Percentiles rank a stretch among this genome's conserved stretches.
Conservation (phyloP, 2,888 invertebrate species). For the Cybosia mesomella region DNA sequence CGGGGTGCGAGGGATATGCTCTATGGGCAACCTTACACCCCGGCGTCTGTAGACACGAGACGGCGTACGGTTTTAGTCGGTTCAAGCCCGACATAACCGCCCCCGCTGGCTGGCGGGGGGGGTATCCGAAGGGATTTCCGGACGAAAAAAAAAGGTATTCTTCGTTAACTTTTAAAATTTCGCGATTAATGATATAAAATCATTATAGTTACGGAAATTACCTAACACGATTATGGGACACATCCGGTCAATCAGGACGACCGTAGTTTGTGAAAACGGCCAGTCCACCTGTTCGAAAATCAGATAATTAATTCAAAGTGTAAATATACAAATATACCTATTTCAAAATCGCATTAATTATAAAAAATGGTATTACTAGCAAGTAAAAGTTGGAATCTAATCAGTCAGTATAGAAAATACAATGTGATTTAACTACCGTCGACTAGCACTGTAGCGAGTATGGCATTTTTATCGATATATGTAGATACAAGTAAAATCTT, state of each 20-base stretch:
- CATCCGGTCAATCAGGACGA: not conserved
- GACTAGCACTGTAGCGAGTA: not conserved
- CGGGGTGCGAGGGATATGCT: too few relatives aligned
- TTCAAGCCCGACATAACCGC: too few relatives aligned
- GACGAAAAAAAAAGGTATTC: too few relatives aligned
- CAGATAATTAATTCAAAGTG: not conserved
- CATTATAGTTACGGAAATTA: not conserved
- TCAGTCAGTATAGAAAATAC: not conserved
- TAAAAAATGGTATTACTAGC: not conserved
- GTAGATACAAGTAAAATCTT: constrained; percentile 13
- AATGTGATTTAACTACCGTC: constrained; percentile 1
- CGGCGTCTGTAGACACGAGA: too few relatives aligned
- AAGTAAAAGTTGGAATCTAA: not conserved
- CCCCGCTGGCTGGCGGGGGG: too few relatives aligned
- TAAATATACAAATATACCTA: not conserved
- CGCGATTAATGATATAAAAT: too few relatives aligned
- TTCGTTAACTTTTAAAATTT: too few relatives aligned
- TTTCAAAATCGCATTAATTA: not conserved
- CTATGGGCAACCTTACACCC: too few relatives aligned
- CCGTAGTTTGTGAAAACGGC: too few relatives aligned
- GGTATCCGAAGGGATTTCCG: too few relatives aligned
- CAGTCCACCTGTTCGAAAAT: too few relatives aligned
- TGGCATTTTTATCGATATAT: constrained; percentile 15
- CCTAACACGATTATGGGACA: not conserved
- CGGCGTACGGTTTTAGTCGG: too few relatives aligned